Evolutionary conservation across 2,797 vertebrate genomes (phyloP).

Genomic region (Dromococcyx pavoninus): DNA sequence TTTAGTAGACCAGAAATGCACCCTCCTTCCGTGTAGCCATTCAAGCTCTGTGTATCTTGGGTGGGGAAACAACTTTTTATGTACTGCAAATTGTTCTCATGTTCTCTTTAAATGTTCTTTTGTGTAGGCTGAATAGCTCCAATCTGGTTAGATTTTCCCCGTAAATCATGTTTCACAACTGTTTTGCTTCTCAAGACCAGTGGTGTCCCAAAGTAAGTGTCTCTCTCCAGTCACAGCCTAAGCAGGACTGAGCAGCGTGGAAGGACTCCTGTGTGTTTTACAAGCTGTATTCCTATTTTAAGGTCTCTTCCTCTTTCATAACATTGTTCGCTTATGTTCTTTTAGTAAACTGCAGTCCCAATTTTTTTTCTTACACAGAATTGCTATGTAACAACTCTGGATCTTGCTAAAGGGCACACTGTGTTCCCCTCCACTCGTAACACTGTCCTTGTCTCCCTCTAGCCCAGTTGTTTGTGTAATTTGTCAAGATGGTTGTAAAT

Average conservation of each 20-base stretch:
- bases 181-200: neutral
- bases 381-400: neutral
- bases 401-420: neutral
- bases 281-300: neutral
- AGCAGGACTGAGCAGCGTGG: neutral
- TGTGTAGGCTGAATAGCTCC: neutral
- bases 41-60: neutral
- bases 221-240: neutral
- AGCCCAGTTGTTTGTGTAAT: neutral
- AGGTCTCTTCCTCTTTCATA: constrained; percentile 25
- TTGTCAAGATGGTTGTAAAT: neutral
- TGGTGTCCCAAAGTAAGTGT: neutral
- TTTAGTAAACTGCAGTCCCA: neutral
- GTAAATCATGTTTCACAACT: neutral
- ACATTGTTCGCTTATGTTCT: neutral
- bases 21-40: neutral
- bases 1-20: neutral
- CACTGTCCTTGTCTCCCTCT: neutral
- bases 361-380: neutral
- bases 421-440: neutral
- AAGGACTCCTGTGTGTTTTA: neutral
- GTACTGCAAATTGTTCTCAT: neutral
- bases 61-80: neutral
- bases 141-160: neutral
- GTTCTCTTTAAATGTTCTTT: neutral